Base-by-base conservation (phyloP, 1,140 invertebrate genomes). In the Brachionus paranguensis region DNA sequence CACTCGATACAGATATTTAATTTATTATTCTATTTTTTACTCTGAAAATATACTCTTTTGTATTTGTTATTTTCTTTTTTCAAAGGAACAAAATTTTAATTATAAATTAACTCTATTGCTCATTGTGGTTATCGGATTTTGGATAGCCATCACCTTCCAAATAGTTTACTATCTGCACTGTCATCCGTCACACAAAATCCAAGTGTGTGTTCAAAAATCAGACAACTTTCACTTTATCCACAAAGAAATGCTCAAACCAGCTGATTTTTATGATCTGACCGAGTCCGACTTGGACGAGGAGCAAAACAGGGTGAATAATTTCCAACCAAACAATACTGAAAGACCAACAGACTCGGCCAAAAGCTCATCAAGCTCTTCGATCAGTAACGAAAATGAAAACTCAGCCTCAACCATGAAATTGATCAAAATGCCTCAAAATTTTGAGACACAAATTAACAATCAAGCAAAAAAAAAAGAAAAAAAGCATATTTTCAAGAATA, bases 111-210 rank as follows among this genome's bases (percentile, higher is more conserved):
- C 60, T 17, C 7, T 83, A 12, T 50, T 83, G 33, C 17, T 68
- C 47, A 68, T 83, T 27, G 81, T 83, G 29, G 45, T 68, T 43
- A 70, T 68, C 37, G 81, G 81, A 11, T 83, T 83, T 72, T 83
- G 81, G 81, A 24, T 83, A 50, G 81, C 81, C 17, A 68, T 83
- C 17, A 45, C 37, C 41, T 83, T 83, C 45, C 81, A 83, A 55
- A 17, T 83, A 6, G 37, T 83, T 37, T 83, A 83, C 17, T 83
- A 83, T 55, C 37, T 68, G 37, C 60, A 68, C 27, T 83, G 60
- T 27, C 81, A 83, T 70, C 81, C 81, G 24, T 81, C 78, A 14
- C 78, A 81, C 27, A 68, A 81, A 4, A 81, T 81, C 43, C 53
- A 68, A 43, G 53, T 81, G 12, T 81, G 78, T 47, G 78, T 81